Base-by-base conservation (phyloP, 2,797 vertebrate genomes). In the Hyperoplus immaculatus region DNA sequence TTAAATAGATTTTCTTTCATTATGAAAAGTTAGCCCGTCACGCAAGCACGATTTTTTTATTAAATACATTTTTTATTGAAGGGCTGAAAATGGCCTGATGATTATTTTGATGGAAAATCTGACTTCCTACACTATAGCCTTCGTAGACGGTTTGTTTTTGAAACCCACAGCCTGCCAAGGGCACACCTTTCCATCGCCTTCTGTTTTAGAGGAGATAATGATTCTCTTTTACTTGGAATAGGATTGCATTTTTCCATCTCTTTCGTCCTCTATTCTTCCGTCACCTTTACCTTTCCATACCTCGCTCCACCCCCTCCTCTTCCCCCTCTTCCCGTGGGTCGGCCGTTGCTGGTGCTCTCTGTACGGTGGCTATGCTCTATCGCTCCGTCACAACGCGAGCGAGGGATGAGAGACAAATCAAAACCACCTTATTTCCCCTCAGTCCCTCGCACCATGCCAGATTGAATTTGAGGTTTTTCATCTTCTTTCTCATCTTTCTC, bases 391-490 rank as follows among this genome's bases (percentile, higher is more conserved):
- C 89, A 90, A 88, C 74, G 82, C 68, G 66, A 77, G 87, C 80
- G 69, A 90, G 81, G 82, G 88, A 91, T 89, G 87, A 92, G 90
- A 93, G 92, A 93, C 89, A 89, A 92, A 93, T 94, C 93, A 92
- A 93, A 90, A 91, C 77, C 86, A 83, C 87, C 90, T 90, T 93
- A 91, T 94, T 94, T 94, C 88, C 88, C 90, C 88, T 86, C 90
- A 88, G 89, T 86, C 88, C 83, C 87, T 90, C 87, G 90, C 85
- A 84, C 88, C 75, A 62, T 86, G 83, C 83, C 85, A 93, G 93
- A 95, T 95, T 95, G 92, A 93, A 93, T 94, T 93, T 92, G 88
- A 93, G 91, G 86, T 89, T 93, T 94, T 91, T 91, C 90, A 92
- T 93, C 92, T 91, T 89, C 84, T 93, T 94, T 93, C 90, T 92